Base-by-base conservation (phyloP, 1,140 invertebrate genomes). In the Hirudo medicinalis region DNA sequence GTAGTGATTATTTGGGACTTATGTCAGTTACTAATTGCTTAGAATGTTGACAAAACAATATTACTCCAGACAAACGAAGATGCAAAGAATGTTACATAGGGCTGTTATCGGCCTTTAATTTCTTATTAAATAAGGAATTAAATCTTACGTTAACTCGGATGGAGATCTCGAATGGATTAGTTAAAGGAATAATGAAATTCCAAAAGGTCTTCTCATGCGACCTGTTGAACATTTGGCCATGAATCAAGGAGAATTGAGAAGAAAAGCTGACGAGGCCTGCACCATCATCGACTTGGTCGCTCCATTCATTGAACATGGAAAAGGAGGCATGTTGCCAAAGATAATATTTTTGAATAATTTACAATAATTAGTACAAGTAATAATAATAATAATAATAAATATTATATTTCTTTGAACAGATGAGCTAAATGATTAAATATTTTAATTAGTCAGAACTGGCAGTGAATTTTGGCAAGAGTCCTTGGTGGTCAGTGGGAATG, bases 261-360 rank as follows among this genome's bases (percentile, higher is more conserved):
- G 78, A 11, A 74, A 75, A 60, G 77, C 76, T 13, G 77, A 80
- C 69, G 80, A 82, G 70, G 73, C 78, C n/a, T 73, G 79, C 32
- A 79, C 81, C 67, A 75, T 82, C 13, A 77, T 82, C 11, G 80
- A 82, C 71, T 69, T 78, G 63, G 79, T 79, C 32, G 77, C 82
- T 17, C 80, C 81, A 19, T 71, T 76, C 32, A 70, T 80, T 13
- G 80, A 80, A 71, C 78, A 80, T 73, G 81, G 81, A 19, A 81
- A 82, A 78, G 81, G 81, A 76, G 82, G 80, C 80, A 77, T 78
- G 80, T 77, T 67, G 55, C 25, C 69, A 19, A 60, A 54, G 36
- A 0, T 71, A 5, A 55, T 57, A 32, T 49, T 63, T 20, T 71
- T 20, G 6, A 25, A 54, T 25, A 15, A 15, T 25, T 54, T 27